Percentiles rank a stretch among this genome's conserved stretches.
Evolutionary conservation across 1,140 invertebrate species (phyloP).

Genomic region (Sitophilus oryzae): DNA sequence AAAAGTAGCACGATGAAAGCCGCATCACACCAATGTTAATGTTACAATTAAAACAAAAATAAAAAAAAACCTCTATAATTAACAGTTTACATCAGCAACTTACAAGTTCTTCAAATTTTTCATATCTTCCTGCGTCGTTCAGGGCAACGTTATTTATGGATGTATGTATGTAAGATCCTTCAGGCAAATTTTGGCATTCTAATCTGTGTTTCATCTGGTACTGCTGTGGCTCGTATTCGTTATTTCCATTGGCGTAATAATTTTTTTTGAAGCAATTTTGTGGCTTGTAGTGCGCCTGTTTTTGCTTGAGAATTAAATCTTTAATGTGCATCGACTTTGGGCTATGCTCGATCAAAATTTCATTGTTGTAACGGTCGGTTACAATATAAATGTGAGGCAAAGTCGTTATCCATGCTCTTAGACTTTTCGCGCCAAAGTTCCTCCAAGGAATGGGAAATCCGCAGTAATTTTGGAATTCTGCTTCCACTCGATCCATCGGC

Average conservation of each 20-base stretch:
- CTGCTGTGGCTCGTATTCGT: neutral
- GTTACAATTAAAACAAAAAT: too few relatives aligned
- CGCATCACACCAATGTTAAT: too few relatives aligned
- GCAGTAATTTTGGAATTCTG: constrained; percentile 22
- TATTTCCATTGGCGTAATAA: neutral
- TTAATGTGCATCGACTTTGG: constrained; percentile 27
- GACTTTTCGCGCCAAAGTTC: constrained; percentile 24
- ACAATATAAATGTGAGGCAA: constrained; percentile 30
- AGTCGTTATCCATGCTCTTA: constrained; percentile 26
- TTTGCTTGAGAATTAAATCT: constrained; percentile 27
- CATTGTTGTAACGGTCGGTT: constrained; percentile 18
- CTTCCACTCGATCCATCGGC: constrained; percentile 21
- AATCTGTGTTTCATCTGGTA: constrained; percentile 16
- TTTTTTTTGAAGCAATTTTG: constrained; percentile 3
- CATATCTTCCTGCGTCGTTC: constrained; percentile 17
- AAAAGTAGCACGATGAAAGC: too few relatives aligned
- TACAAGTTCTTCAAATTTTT: constrained; percentile 30
- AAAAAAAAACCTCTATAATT: too few relatives aligned
- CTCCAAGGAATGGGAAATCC: constrained; percentile 27
- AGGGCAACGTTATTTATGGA: constrained; percentile 20
- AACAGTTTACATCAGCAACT: too few relatives aligned
- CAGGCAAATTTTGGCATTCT: constrained; percentile 21
- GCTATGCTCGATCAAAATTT: constrained; percentile 27
- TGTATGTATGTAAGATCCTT: constrained; percentile 24
- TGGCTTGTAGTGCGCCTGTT: neutral